phyloP scores from a whole-genome alignment of 2,113 vertebrate species.

The Brachypteracias leptosomus region DNA sequence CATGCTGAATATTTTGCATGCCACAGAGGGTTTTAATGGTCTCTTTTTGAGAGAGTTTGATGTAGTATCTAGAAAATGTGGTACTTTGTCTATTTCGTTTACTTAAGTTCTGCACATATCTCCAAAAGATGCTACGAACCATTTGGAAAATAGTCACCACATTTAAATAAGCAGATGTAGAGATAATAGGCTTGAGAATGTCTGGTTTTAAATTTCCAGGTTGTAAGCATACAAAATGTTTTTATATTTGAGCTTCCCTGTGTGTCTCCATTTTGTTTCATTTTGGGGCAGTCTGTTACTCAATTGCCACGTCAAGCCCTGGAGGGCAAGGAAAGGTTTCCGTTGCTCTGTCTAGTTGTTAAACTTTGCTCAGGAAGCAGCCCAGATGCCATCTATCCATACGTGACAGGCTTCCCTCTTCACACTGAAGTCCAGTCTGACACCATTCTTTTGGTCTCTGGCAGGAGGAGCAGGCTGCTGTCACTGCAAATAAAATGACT shows the following conservation, averaged over 20 bases:
- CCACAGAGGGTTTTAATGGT: not conserved
- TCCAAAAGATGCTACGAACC: not conserved
- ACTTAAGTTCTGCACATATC: fast-evolving
- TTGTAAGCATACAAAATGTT: not conserved
- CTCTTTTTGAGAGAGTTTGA: not conserved
- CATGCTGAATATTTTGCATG: not conserved
- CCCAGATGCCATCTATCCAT: not conserved
- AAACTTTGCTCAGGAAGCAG: not conserved
- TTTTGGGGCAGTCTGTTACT: not conserved
- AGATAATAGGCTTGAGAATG: not conserved
- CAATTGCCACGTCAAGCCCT: not conserved
- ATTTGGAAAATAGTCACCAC: not conserved
- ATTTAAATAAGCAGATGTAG: not conserved
- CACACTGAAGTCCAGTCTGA: not conserved
- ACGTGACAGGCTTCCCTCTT: not conserved
- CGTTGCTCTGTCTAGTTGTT: not conserved
- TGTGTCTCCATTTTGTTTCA: not conserved
- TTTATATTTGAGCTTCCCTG: not conserved
- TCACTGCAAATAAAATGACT: not conserved
- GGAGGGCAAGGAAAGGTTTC: not conserved
- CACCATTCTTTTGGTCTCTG: not conserved
- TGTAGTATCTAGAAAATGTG: not conserved
- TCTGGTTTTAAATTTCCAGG: not conserved
- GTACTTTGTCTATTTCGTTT: not conserved
- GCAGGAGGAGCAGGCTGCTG: not conserved